A percentile compares a stretch with the other conserved stretches of the same genome.
Evolutionary conservation across 2,113 vertebrate species (phyloP).

Genomic region (Sus scrofa): T2T-Sscrofa CM000820.6:17984001-17984500

Average conservation of each 20-base stretch:
- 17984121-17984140: no score
- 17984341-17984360: conserved; percentile 16
- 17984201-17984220: no score
- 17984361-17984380: conserved; percentile 36
- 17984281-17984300: conserved; percentile 26
- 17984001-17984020: no score
- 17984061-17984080: no score
- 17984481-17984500: not conserved
- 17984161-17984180: no score
- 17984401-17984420: not conserved
- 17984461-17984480: not conserved
- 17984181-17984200: no score
- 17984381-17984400: not conserved
- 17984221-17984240: no score
- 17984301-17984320: conserved; percentile 32
- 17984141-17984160: no score
- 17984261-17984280: conserved; percentile 55
- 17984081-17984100: no score
- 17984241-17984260: not conserved
- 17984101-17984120: no score
- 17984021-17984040: no score
- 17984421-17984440: not conserved
- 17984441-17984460: not conserved
- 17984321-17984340: conserved; percentile 63
- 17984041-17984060: no score